Conservation (phyloP, 2,113 vertebrate species). For the Protobothrops flavoviridis region DNA sequence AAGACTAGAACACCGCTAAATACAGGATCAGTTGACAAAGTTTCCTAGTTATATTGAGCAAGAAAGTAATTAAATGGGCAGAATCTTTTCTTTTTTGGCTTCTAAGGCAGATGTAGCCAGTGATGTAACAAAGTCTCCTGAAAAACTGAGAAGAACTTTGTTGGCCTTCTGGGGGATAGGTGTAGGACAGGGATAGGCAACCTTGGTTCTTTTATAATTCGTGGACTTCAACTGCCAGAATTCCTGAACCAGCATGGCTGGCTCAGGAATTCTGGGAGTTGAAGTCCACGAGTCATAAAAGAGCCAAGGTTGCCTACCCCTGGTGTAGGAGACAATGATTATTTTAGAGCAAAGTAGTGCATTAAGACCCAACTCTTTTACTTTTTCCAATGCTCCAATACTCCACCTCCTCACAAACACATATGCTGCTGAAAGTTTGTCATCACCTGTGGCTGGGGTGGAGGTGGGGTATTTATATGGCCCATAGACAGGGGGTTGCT, state of each 20-base stretch:
- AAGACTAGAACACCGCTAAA: not conserved
- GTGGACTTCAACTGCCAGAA: no score
- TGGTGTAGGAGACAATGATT: not conserved
- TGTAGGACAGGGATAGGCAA: no score
- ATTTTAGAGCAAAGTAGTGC: not conserved
- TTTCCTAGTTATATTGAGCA: not conserved
- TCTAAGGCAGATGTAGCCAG: not conserved
- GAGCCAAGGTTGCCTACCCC: no score
- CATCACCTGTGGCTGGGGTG: not conserved
- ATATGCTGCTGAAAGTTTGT: not conserved
- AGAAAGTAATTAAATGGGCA: not conserved
- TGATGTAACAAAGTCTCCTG: not conserved
- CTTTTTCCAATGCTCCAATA: not conserved
- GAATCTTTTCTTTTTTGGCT: not conserved
- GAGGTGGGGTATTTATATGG: not conserved
- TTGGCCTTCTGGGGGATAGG: not conserved
- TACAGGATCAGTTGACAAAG: not conserved
- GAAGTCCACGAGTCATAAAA: no score
- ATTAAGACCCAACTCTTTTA: not conserved
- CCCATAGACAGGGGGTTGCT: not conserved
- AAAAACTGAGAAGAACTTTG: not conserved
- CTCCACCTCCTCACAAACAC: not conserved
- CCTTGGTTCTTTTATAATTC: no score
- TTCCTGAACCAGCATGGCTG: no score
- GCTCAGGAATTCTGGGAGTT: no score